A percentile compares a stretch with the other conserved stretches of the same genome.
These are phyloP conservation scores for Mus pahari DNA, from an alignment of 2,113 vertebrate species.

Conservation along the genomic window DNA sequence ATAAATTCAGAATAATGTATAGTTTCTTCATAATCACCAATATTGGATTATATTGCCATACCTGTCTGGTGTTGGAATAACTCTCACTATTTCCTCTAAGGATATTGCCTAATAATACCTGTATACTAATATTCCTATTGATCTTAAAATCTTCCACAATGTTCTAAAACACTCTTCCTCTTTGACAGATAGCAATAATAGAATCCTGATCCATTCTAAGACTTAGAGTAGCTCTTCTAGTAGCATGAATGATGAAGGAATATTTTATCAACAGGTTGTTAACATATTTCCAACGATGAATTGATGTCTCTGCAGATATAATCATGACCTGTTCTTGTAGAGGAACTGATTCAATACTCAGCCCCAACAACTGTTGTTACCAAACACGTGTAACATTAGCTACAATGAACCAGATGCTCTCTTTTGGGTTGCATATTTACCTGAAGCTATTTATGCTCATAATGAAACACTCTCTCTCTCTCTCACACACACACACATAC, in stretches of 20 bases:
- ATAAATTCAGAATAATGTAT: not conserved
- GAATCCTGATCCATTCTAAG: not conserved
- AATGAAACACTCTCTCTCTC: too few species aligned
- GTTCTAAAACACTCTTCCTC: not conserved
- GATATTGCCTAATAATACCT: not conserved
- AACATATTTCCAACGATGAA: not conserved
- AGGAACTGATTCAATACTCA: not conserved
- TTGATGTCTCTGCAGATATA: not conserved
- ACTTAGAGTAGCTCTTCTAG: too few species aligned
- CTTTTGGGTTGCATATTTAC: too few species aligned
- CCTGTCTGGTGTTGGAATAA: accelerated
- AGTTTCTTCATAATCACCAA: not conserved
- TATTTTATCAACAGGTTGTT: not conserved
- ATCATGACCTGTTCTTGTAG: not conserved
- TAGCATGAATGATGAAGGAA: accelerated
- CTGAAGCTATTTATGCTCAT: too few species aligned
- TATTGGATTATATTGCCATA: not conserved
- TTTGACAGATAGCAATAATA: not conserved
- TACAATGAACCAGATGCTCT: too few species aligned
- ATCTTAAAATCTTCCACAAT: not conserved
- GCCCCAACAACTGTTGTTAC: not conserved
- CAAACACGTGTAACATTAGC: not conserved
- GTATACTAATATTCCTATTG: too few species aligned
- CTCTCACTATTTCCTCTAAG: not conserved
- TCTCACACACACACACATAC: too few species aligned